phyloP scores from a whole-genome alignment of 1,140 invertebrate genomes.

The Heliconius congener region DNA sequence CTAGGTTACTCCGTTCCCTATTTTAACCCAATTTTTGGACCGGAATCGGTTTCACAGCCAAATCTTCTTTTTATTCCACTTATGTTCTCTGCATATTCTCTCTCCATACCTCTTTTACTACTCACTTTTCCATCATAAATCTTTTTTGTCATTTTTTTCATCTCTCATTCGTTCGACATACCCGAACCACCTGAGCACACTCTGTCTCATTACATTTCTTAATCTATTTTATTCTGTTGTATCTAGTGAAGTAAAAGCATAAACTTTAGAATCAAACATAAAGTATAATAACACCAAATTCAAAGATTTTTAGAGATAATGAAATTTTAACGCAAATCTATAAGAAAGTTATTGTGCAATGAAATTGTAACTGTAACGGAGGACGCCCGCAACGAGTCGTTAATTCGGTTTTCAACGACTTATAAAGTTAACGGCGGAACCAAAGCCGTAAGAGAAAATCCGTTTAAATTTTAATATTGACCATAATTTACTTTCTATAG shows the following conservation, averaged over 20 bases:
- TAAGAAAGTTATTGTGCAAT: conserved; percentile 12
- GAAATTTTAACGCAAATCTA: conserved; percentile 11
- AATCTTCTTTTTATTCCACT: too few species aligned
- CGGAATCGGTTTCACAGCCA: too few species aligned
- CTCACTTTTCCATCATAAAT: too few species aligned
- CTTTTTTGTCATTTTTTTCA: too few species aligned
- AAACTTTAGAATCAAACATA: neutral
- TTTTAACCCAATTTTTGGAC: too few species aligned
- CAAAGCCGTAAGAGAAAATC: neutral
- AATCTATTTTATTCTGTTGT: neutral
- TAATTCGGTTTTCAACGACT: conserved; percentile 8
- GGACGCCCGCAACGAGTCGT: conserved; percentile 12
- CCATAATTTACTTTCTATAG: neutral
- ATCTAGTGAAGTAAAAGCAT: neutral
- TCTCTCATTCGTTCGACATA: too few species aligned
- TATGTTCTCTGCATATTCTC: too few species aligned
- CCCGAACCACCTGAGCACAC: too few species aligned
- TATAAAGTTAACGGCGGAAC: conserved; percentile 1
- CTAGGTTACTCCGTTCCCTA: too few species aligned
- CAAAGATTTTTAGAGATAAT: neutral
- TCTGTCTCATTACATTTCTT: too few species aligned
- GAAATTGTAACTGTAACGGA: neutral
- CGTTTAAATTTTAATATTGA: conserved; percentile 1
- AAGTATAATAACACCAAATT: neutral
- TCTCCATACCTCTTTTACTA: too few species aligned